phyloP scores from a whole-genome alignment of 2,797 vertebrate species.

The Microchirus variegatus region DNA sequence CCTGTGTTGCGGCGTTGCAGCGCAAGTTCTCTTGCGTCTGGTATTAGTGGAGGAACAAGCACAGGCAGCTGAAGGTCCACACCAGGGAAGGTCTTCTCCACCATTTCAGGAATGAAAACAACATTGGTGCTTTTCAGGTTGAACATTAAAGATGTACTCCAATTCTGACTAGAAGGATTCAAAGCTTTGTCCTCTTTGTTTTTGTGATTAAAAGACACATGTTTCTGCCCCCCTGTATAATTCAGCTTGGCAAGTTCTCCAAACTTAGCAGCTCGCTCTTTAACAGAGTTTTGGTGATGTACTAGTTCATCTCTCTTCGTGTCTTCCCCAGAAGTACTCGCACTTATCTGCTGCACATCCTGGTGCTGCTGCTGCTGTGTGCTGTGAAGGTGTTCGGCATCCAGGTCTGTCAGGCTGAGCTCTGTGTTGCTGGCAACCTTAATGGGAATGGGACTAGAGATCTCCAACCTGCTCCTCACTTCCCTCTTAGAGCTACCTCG shows the following conservation, averaged over 20 bases:
- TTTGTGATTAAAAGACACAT: slow-evolving; percentile 85
- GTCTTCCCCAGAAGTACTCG: slow-evolving; percentile 85
- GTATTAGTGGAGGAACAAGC: slow-evolving; percentile 81
- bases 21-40: slow-evolving; percentile 86
- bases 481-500: slow-evolving; percentile 89
- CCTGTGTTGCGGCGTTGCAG: slow-evolving; percentile 93
- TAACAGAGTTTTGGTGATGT: slow-evolving; percentile 84
- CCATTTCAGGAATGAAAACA: slow-evolving; percentile 82
- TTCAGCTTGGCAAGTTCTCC: slow-evolving; percentile 89
- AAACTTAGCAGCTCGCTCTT: slow-evolving; percentile 90
- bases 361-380: slow-evolving; percentile 56
- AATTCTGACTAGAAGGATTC: slow-evolving; percentile 79
- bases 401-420: slow-evolving; percentile 85
- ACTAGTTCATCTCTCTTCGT: slow-evolving; percentile 72
- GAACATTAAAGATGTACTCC: slow-evolving; percentile 65
- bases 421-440: slow-evolving; percentile 91
- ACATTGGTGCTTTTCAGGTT: slow-evolving; percentile 57
- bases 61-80: slow-evolving; percentile 86
- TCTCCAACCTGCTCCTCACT: slow-evolving; percentile 89
- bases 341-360: slow-evolving; percentile 80
- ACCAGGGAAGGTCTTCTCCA: slow-evolving; percentile 85
- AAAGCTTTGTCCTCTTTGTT: slow-evolving; percentile 83
- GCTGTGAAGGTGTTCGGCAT: slow-evolving; percentile 78
- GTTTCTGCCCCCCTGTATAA: slow-evolving; percentile 81
- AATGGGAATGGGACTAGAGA: slow-evolving; percentile 96